Evolutionary conservation across 2,797 vertebrate species (phyloP).

Genomic region (Ptychobarbus kaznakovi): DNA sequence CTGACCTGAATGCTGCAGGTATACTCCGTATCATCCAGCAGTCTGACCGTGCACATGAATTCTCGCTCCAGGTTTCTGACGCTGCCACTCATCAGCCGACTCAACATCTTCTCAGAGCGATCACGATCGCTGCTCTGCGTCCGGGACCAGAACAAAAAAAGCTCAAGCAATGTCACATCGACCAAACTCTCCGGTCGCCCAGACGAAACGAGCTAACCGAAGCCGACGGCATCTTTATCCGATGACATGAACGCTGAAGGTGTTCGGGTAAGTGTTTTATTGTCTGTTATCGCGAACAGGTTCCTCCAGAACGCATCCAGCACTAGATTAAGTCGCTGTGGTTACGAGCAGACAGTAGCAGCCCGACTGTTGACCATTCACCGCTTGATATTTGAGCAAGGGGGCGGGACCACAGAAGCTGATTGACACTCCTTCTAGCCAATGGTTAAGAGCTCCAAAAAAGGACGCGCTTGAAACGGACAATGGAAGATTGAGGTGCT

Average conservation of each 20-base stretch:
- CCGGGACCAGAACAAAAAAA: slow-evolving; percentile 78
- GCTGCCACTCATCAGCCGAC: slow-evolving; percentile 97
- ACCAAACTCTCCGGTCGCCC: slow-evolving; percentile 67
- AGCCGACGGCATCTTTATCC: slow-evolving; percentile 72
- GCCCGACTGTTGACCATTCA: slow-evolving; percentile 74
- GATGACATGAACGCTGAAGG: slow-evolving; percentile 61
- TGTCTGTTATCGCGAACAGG: slow-evolving; percentile 65
- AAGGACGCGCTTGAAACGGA: slow-evolving; percentile 40
- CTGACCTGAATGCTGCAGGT: slow-evolving; percentile 97
- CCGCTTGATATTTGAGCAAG: slow-evolving; percentile 71
- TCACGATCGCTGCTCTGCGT: slow-evolving; percentile 71
- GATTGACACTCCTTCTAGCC: slow-evolving; percentile 75
- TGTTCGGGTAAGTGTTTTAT: slow-evolving; percentile 54
- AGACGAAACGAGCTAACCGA: slow-evolving; percentile 67
- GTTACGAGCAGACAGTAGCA: slow-evolving; percentile 47
- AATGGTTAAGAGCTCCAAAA: slow-evolving; percentile 57
- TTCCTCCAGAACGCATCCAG: slow-evolving; percentile 70
- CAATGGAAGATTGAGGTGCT: slow-evolving; percentile 44
- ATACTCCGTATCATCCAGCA: slow-evolving; percentile 98
- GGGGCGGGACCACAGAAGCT: slow-evolving; percentile 68
- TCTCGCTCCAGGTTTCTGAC: slow-evolving; percentile 96
- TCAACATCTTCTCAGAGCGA: slow-evolving; percentile 90
- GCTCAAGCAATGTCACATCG: slow-evolving; percentile 75
- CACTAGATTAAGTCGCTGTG: slow-evolving; percentile 62
- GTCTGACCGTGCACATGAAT: slow-evolving; percentile 95